These are phyloP conservation scores for Drosophila formosana DNA, from an alignment of 2,888 invertebrate species.

Conservation along the genomic window DNA sequence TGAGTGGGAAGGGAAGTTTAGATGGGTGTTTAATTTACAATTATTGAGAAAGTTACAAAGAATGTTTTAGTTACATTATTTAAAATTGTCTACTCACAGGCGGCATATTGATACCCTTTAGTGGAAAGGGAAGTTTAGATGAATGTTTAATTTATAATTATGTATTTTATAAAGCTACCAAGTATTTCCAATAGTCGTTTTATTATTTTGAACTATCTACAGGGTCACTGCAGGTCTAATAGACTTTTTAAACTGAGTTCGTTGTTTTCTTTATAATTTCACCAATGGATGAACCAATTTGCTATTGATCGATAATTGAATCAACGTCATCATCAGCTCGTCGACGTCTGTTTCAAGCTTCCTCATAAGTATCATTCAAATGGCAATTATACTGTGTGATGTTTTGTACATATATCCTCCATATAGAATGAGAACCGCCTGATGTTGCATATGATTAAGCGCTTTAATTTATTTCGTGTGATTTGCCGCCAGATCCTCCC, in stretches of 20 bases:
- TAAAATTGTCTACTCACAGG: neutral
- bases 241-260: neutral
- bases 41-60: neutral
- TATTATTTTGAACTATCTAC: neutral
- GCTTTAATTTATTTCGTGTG: slow-evolving; percentile 15
- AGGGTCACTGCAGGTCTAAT: neutral
- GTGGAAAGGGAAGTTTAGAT: neutral
- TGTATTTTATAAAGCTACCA: too few relatives aligned
- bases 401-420: neutral
- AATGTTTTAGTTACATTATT: neutral
- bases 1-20: neutral
- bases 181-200: neutral
- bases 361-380: slow-evolving; percentile 11
- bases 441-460: slow-evolving; percentile 9
- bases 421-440: slow-evolving; percentile 10
- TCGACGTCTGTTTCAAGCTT: slow-evolving; percentile 7
- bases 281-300: slow-evolving; percentile 43
- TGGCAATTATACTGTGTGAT: slow-evolving; percentile 2
- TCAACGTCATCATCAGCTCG: slow-evolving; percentile 23
- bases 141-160: neutral
- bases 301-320: slow-evolving; percentile 59
- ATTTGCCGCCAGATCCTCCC: slow-evolving; percentile 15
- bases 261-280: slow-evolving; percentile 10
- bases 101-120: slow-evolving; percentile 6
- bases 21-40: neutral